These are phyloP conservation scores for Panthera tigris DNA, from an alignment of 2,113 vertebrate genomes.

Conservation along the genomic window DNA sequence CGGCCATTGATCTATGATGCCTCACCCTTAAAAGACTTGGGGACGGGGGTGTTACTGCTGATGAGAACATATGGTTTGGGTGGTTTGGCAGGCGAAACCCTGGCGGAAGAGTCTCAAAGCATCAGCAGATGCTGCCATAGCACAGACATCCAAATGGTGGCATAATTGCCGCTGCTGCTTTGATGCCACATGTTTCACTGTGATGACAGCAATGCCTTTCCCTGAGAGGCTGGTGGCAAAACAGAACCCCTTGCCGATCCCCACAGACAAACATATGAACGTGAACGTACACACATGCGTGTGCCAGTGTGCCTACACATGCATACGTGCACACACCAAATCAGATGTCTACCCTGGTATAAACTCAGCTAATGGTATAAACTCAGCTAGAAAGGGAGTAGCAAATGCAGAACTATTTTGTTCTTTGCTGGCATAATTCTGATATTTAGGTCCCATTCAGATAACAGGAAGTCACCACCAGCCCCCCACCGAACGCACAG, in stretches of 20 bases:
- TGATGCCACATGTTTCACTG: constrained; percentile 76
- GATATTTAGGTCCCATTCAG: background rate
- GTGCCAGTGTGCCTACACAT: fast-evolving
- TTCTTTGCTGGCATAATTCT: background rate
- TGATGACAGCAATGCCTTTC: constrained; percentile 77
- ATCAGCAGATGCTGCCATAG: constrained; percentile 74
- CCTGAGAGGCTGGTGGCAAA: constrained; percentile 75
- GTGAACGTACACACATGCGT: background rate
- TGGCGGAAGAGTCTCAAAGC: constrained; percentile 70
- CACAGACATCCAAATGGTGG: constrained; percentile 75
- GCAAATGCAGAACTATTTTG: background rate
- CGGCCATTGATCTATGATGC: constrained; percentile 20
- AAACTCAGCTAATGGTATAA: background rate
- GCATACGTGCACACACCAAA: background rate
- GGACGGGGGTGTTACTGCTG: constrained; percentile 46
- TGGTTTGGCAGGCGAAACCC: constrained; percentile 68
- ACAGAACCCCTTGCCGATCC: constrained; percentile 29
- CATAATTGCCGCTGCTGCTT: constrained; percentile 42
- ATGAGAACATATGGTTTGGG: constrained; percentile 69
- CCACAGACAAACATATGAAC: background rate
- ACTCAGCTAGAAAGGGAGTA: background rate
- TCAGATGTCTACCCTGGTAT: background rate
- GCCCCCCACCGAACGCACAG: background rate
- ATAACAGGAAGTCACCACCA: background rate
- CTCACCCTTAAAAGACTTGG: constrained; percentile 34